Conservation (phyloP, 64 coral and sea anemone species). For the Pocillopora verrucosa region DNA sequence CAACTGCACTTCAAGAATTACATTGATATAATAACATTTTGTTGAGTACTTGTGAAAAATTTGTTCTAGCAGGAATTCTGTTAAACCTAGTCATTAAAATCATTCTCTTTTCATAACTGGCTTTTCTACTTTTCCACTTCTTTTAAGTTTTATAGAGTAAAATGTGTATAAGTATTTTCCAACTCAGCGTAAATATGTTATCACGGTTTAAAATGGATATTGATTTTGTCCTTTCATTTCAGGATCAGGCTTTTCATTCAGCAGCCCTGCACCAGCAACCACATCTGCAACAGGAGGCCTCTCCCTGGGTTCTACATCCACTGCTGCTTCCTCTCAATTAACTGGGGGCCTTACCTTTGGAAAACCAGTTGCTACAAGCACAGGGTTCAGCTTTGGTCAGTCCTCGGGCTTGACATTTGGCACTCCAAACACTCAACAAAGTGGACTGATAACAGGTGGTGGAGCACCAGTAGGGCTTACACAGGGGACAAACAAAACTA, state of each 20-base stretch:
- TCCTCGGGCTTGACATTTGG: not conserved
- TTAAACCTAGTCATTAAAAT: no score
- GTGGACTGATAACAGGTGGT: constrained; percentile 19
- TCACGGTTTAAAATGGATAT: no score
- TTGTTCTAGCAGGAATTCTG: no score
- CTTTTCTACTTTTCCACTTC: no score
- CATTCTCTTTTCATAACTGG: no score
- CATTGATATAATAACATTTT: no score
- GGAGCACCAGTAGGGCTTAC: constrained; percentile 29
- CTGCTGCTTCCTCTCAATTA: not conserved
- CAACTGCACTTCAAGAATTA: no score
- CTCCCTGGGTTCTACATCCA: not conserved
- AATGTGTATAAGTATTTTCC: no score
- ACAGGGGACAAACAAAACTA: constrained; percentile 32
- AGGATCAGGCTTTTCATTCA: constrained; percentile 33
- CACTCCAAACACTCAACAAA: not conserved
- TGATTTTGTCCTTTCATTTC: not conserved
- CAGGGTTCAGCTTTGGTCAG: constrained; percentile 38
- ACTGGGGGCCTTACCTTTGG: constrained; percentile 2
- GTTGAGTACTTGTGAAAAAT: no score
- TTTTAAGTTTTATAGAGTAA: no score
- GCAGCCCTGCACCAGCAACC: not conserved
- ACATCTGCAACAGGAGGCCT: constrained; percentile 1
- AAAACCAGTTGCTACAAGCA: not conserved
- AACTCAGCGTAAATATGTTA: no score